Conservation (phyloP, 2,113 vertebrate genomes). For the Burhinus bistriatus region DNA sequence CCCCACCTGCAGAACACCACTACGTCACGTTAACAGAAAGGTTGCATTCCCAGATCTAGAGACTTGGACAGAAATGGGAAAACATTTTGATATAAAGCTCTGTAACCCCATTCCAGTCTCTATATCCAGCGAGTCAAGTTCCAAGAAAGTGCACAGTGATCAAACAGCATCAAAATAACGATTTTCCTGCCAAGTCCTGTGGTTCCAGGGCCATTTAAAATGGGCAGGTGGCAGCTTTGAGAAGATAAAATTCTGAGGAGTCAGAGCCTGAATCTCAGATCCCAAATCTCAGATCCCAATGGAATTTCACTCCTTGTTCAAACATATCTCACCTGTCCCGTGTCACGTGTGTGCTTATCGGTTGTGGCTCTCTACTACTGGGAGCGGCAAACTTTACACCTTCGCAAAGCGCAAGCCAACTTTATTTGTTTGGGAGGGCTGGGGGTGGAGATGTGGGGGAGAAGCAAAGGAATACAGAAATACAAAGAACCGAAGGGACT, state of each 20-base stretch:
- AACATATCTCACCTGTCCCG: background rate
- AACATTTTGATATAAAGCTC: background rate
- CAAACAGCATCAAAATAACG: slow-evolving; percentile 6
- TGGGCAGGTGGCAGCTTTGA: background rate
- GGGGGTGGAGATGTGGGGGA: background rate
- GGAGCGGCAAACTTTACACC: background rate
- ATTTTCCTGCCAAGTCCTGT: background rate
- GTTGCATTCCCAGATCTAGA: background rate
- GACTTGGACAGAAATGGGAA: background rate
- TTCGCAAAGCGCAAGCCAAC: background rate
- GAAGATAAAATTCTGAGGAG: background rate
- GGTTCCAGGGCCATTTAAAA: background rate
- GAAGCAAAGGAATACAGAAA: background rate
- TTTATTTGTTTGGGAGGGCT: background rate
- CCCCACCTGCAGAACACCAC: background rate
- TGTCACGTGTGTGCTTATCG: background rate
- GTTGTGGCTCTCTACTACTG: background rate
- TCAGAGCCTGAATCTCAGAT: background rate
- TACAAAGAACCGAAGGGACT: background rate
- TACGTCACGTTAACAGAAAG: background rate
- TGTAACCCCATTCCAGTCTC: background rate
- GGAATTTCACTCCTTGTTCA: background rate
- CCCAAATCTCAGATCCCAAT: background rate
- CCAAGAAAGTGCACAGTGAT: slow-evolving; percentile 43
- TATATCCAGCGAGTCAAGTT: background rate